These are phyloP conservation scores for Nowickia ferox DNA, from an alignment of 2,888 invertebrate species.

Conservation along the genomic window DNA sequence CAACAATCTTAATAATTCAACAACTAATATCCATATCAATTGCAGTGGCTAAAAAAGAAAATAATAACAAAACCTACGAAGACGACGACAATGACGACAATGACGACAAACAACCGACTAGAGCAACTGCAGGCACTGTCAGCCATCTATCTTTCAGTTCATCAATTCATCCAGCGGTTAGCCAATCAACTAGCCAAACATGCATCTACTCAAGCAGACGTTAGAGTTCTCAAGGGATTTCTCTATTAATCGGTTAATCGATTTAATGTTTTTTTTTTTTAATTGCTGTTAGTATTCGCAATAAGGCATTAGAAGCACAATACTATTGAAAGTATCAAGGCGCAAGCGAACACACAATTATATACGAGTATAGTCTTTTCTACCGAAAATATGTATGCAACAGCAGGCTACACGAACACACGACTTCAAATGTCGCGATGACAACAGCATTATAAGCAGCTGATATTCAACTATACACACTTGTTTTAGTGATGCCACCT, in stretches of 20 bases:
- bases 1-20: constrained; percentile 69
- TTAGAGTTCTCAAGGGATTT: background rate
- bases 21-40: constrained; percentile 64
- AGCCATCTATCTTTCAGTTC: constrained; percentile 21
- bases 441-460: too few relatives aligned
- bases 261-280: background rate
- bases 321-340: too few relatives aligned
- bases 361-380: too few relatives aligned
- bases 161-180: constrained; percentile 26
- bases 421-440: too few relatives aligned
- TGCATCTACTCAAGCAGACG: background rate
- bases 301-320: too few relatives aligned
- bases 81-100: constrained; percentile 17
- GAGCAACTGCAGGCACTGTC: constrained; percentile 13
- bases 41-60: constrained; percentile 40
- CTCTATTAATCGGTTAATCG: constrained; percentile 35
- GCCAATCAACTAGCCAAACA: background rate
- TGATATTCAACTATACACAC: too few relatives aligned
- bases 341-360: too few relatives aligned
- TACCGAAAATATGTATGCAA: too few relatives aligned
- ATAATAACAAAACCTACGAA: constrained; percentile 43
- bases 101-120: constrained; percentile 9
- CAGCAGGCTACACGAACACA: too few relatives aligned
- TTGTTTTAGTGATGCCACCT: too few relatives aligned
- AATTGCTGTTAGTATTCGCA: background rate